A percentile compares a stretch with the other conserved stretches of the same genome.
Conservation (phyloP, 1,140 invertebrate genomes). For the Laupala kohalensis region DNA sequence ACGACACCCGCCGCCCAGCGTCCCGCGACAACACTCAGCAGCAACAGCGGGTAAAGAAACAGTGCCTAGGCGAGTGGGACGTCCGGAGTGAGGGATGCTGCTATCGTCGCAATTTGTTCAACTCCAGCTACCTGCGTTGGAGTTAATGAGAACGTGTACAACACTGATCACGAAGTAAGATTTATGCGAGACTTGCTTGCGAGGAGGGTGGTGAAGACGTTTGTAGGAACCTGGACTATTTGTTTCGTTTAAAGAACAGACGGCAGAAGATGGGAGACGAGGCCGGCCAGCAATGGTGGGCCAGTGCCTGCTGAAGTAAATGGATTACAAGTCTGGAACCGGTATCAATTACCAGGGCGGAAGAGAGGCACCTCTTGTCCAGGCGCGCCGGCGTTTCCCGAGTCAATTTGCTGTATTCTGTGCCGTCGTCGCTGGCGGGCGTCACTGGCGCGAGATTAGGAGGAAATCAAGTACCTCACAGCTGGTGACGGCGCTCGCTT, state of each 20-base stretch:
- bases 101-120: neutral
- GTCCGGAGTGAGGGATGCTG: neutral
- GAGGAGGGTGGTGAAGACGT: neutral
- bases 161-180: neutral
- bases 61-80: neutral
- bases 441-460: neutral
- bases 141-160: neutral
- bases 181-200: neutral
- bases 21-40: neutral
- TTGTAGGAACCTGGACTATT: too few species aligned
- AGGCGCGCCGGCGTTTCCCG: neutral
- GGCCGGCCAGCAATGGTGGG: neutral
- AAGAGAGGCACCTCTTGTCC: neutral
- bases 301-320: neutral
- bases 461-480: conserved; percentile 3
- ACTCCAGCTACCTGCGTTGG: neutral
- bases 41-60: neutral
- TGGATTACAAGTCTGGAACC: neutral
- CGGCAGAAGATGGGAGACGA: too few species aligned
- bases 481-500: neutral
- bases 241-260: neutral
- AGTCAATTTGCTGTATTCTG: neutral
- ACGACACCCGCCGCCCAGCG: neutral
- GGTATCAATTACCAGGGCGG: neutral
- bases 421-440: neutral